Percentiles rank a stretch among this genome's conserved stretches.
These are phyloP conservation scores for Synchiropus splendidus DNA, from an alignment of 2,113 vertebrate genomes.

Conservation along the genomic window DNA sequence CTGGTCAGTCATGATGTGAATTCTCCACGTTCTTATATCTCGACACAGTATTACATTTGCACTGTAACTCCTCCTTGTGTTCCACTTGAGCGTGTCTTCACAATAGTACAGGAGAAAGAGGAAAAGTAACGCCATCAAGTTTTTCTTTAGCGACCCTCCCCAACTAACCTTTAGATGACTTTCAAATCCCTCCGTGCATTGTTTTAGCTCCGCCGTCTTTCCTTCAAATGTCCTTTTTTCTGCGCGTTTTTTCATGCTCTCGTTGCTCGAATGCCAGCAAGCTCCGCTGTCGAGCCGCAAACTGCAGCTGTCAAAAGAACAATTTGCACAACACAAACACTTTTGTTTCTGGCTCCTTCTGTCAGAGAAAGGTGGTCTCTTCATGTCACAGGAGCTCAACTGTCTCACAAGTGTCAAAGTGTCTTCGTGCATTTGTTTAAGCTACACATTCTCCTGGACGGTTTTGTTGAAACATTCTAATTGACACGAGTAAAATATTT, in stretches of 20 bases:
- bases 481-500: conserved; percentile 57
- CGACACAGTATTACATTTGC: too few relatives aligned
- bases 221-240: conserved; percentile 20
- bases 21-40: too few relatives aligned
- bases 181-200: conserved; percentile 22
- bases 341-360: conserved; percentile 30
- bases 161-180: conserved; percentile 46
- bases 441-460: not conserved
- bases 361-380: not conserved
- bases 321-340: conserved; percentile 56
- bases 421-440: not conserved
- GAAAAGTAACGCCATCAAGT: not conserved
- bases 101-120: too few relatives aligned
- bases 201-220: conserved; percentile 25
- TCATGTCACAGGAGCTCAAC: too few relatives aligned
- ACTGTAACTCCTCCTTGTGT: too few relatives aligned
- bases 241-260: not conserved
- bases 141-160: conserved; percentile 14
- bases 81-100: too few relatives aligned
- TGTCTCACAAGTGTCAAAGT: too few relatives aligned
- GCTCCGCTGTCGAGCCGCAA: conserved; percentile 23
- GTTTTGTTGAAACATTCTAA: not conserved
- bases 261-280: too few relatives aligned
- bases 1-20: too few relatives aligned
- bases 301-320: conserved; percentile 37